These are phyloP conservation scores for Sarcophaga bullata DNA, from an alignment of 1,140 invertebrate species.

Conservation along the genomic window DNA sequence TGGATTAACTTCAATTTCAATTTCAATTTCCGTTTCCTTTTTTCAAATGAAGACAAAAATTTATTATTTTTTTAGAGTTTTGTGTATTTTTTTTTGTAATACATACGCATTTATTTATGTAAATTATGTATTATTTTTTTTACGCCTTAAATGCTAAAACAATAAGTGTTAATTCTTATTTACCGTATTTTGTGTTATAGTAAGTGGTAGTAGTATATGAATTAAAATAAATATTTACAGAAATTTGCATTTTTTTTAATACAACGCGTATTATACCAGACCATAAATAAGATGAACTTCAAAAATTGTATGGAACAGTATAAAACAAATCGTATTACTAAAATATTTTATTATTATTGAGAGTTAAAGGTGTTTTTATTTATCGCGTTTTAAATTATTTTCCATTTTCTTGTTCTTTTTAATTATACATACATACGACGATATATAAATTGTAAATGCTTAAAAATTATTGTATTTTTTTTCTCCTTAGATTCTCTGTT, in stretches of 20 bases:
- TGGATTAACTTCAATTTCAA: too few relatives aligned
- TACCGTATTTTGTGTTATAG: conserved; percentile 7
- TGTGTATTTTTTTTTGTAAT: conserved; percentile 23
- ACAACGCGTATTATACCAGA: neutral
- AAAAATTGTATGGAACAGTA: neutral
- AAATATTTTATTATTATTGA: conserved; percentile 4
- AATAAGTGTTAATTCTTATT: conserved; percentile 11
- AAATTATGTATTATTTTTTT: conserved; percentile 20
- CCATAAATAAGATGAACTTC: neutral
- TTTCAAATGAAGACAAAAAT: neutral
- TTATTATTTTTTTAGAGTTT: neutral
- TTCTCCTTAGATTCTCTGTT: neutral
- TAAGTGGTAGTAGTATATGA: neutral
- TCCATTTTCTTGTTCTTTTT: neutral
- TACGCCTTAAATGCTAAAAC: conserved; percentile 10
- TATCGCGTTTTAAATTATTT: neutral
- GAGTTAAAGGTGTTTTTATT: neutral
- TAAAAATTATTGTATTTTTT: conserved; percentile 33
- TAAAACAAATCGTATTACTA: neutral
- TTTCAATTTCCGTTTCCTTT: too few relatives aligned
- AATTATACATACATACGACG: neutral
- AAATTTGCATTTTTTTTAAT: neutral
- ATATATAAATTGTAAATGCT: conserved; percentile 10
- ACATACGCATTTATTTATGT: conserved; percentile 24
- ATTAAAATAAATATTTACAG: conserved; percentile 26